Conservation (phyloP, 2,797 vertebrate species). For the Danionella dracula region DNA sequence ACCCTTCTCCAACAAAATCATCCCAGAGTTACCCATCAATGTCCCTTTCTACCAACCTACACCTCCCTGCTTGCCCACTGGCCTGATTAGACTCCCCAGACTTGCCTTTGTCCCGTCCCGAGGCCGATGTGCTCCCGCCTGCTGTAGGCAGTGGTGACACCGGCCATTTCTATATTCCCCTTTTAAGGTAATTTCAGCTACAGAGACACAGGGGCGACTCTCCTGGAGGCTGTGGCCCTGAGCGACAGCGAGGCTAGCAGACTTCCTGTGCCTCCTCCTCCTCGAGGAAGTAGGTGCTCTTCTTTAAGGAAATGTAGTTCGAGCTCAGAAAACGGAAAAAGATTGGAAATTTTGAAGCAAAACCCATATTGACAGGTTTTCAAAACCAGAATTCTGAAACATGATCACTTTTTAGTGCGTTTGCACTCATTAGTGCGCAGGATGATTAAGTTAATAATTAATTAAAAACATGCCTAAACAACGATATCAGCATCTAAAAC, state of each 20-base stretch:
- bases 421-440: conserved; percentile 12
- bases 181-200: conserved; percentile 61
- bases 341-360: conserved; percentile 12
- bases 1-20: conserved; percentile 2
- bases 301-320: conserved; percentile 32
- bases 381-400: not conserved
- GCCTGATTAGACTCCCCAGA: not conserved
- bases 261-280: conserved; percentile 47
- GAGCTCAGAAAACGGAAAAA: conserved; percentile 49
- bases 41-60: not conserved
- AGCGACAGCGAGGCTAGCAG: conserved; percentile 54
- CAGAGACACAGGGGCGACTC: conserved; percentile 56
- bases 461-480: conserved; percentile 4
- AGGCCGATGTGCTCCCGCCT: conserved; percentile 24
- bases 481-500: not conserved
- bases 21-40: not conserved
- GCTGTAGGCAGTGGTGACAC: conserved; percentile 42
- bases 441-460: not conserved
- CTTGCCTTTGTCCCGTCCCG: not conserved
- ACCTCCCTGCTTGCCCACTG: not conserved
- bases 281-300: conserved; percentile 57
- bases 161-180: conserved; percentile 50
- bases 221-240: conserved; percentile 53
- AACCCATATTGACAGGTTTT: not conserved
- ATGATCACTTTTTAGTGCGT: not conserved